Evolutionary conservation across 2,113 vertebrate genomes (phyloP), one percentile per base, ranked within the genome.

Genomic region (Tretioscincus oriximinensis): DNA sequence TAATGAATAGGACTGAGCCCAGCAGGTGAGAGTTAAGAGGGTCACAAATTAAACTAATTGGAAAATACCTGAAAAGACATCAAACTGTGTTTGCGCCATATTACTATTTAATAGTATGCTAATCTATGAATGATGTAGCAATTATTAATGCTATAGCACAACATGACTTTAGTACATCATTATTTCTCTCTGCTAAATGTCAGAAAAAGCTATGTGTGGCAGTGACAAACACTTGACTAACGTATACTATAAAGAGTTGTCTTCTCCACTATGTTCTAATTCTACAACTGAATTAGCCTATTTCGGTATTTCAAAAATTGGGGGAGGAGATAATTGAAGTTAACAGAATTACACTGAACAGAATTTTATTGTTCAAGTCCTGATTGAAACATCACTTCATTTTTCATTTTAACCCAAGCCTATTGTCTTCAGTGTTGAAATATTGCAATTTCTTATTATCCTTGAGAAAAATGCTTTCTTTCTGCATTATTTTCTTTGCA

Each of bases 31-130:
- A 66, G 76, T 82, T 83, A 81, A 86, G 77, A 18, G 51, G 80
- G 51, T 80, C 74, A 76, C 78, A 58, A 7, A 7, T 77, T 22
- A 63, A 73, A 67, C 79, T 64, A 81, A 84, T 70, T 60, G 72
- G 76, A 91, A 85, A 78, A 45, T 77, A 58, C 31, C 81, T 80
- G 2, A 76, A 73, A 83, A 79, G 78, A 64, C 29, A 28, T 9
- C 28, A 71, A 69, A 3, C 7, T 65, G 31, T 76, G 75, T 66
- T 71, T 78, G 79, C 89, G 80, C 85, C 49, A 75, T 85, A n/a
- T 67, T 75, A 54, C 81, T 86, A 88, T 85, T 83, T 80, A 85
- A 88, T 73, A 72, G 64, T 60, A 85, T 82, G 81, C 64, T 4
- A 85, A 88, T 74, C 2, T 70, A 58, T 16, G 49, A 82, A 85